phyloP scores from a whole-genome alignment of 2,113 vertebrate species.

The Scopus umbretta region DNA sequence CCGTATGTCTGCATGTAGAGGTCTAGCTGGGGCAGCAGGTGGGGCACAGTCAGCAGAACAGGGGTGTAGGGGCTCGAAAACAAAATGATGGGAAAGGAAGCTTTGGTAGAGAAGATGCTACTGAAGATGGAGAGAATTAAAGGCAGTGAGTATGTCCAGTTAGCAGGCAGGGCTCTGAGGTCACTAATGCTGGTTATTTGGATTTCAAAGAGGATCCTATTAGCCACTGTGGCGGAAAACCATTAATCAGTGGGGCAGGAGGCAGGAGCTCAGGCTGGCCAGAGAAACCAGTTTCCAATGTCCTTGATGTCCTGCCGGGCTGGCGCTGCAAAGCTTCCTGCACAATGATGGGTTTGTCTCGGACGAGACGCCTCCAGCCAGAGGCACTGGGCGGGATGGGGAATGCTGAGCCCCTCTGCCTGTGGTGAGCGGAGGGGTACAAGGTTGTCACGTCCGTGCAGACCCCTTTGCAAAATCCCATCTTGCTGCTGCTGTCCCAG shows the following conservation, averaged over 20 bases:
- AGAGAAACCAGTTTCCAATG: slow-evolving; percentile 23
- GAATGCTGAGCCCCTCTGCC: neutral
- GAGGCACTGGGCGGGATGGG: rapidly evolving
- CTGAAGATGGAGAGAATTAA: neutral
- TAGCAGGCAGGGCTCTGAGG: slow-evolving; percentile 18
- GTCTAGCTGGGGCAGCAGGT: neutral
- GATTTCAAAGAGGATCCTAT: slow-evolving; percentile 47
- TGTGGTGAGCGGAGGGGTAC: neutral
- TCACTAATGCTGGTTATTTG: slow-evolving; percentile 40
- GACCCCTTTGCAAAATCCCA: neutral
- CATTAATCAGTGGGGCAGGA: slow-evolving; percentile 22
- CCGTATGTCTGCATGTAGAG: rapidly evolving
- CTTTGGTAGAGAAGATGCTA: neutral
- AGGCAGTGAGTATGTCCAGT: neutral
- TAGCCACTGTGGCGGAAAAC: neutral
- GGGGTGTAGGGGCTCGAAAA: neutral
- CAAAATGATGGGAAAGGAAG: neutral
- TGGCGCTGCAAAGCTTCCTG: neutral
- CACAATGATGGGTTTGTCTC: slow-evolving; percentile 26
- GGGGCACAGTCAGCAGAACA: neutral
- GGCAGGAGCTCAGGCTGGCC: slow-evolving; percentile 8
- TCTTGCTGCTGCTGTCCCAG: neutral
- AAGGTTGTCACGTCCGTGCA: neutral
- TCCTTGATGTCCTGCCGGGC: slow-evolving; percentile 20
- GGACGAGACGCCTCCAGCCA: neutral